Percentiles rank a stretch among this genome's conserved stretches.
These are phyloP conservation scores for Oreochromis niloticus DNA, from an alignment of 2,113 vertebrate genomes.

Conservation along the genomic window DNA sequence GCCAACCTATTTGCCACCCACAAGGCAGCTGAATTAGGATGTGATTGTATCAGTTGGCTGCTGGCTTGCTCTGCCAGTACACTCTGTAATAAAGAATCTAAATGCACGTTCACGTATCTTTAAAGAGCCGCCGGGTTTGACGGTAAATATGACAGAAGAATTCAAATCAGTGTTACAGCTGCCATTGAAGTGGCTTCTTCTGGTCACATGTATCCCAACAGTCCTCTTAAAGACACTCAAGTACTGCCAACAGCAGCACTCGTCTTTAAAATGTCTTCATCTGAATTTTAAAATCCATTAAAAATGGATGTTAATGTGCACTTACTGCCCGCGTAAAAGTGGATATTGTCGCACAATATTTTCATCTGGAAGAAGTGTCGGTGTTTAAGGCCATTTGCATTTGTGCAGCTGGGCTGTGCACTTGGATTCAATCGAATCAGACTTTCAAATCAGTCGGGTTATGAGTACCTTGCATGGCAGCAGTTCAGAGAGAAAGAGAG, in stretches of 20 bases:
- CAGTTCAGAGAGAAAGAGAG: not conserved
- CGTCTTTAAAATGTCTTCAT: not conserved
- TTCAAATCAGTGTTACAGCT: not conserved
- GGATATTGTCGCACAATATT: not conserved
- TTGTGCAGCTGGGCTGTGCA: not conserved
- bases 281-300: not conserved
- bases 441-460: not conserved
- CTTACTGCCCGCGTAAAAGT: not conserved
- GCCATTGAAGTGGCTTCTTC: not conserved
- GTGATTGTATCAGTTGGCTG: constrained; percentile 37
- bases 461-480: not conserved
- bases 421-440: not conserved
- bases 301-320: not conserved
- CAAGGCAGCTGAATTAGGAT: constrained; percentile 24
- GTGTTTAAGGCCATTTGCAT: not conserved
- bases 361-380: not conserved
- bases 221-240: not conserved
- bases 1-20: constrained; percentile 25
- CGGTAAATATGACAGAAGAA: not conserved
- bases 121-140: not conserved
- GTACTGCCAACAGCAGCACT: not conserved
- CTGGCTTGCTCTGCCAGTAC: constrained; percentile 23
- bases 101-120: not conserved
- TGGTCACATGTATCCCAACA: not conserved
- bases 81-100: not conserved